These are phyloP conservation scores for Harpalus rufipes DNA, from an alignment of 2,888 invertebrate genomes.

Conservation along the genomic window DNA sequence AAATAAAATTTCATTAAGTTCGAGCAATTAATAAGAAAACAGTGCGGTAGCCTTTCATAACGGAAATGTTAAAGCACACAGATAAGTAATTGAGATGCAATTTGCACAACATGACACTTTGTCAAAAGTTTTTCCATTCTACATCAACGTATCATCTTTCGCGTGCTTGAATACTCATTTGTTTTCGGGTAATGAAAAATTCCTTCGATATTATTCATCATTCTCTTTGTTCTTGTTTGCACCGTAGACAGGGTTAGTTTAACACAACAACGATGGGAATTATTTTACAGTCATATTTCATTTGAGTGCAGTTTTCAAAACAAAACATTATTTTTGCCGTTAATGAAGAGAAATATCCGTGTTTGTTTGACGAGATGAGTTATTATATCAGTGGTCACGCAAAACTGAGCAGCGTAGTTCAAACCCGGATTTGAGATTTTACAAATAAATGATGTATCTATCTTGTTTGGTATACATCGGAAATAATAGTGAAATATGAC, in stretches of 20 bases:
- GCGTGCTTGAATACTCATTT: conserved; percentile 62
- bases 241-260: conserved; percentile 50
- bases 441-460: conserved; percentile 39
- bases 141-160: conserved; percentile 56
- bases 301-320: conserved; percentile 59
- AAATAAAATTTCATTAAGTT: background rate
- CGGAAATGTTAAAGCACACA: conserved; percentile 10
- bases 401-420: background rate
- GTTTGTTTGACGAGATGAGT: conserved; percentile 63
- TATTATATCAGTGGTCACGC: conserved; percentile 53
- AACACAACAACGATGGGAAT: conserved; percentile 47
- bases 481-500: conserved; percentile 34
- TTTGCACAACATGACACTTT: conserved; percentile 50
- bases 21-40: background rate
- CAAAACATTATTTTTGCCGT: conserved; percentile 59
- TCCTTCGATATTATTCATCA: conserved; percentile 61
- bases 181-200: conserved; percentile 64
- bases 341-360: conserved; percentile 64
- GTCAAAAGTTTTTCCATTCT: conserved; percentile 49
- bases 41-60: background rate
- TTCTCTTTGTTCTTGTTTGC: conserved; percentile 54
- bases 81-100: conserved; percentile 50
- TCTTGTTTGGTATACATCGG: conserved; percentile 23
- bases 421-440: conserved; percentile 40
- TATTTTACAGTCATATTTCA: conserved; percentile 64